These are phyloP conservation scores for Polypterus bichir DNA, from an alignment of 2,113 vertebrate genomes.

Conservation along the genomic window DNA sequence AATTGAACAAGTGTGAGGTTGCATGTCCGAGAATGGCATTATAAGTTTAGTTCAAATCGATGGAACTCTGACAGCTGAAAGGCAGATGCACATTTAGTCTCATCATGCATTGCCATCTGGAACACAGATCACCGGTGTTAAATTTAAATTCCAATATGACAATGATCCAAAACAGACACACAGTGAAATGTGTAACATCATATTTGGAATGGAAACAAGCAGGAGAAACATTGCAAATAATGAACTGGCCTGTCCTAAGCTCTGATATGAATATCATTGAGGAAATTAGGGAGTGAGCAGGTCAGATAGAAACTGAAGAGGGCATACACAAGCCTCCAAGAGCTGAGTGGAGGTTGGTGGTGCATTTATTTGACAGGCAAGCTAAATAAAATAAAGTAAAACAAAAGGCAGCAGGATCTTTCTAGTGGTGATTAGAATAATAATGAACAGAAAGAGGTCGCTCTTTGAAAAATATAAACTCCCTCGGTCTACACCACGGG, in stretches of 20 bases:
- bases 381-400: too few species aligned
- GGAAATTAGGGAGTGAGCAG: conserved; percentile 54
- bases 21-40: conserved; percentile 55
- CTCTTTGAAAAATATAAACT: too few species aligned
- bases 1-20: conserved; percentile 51
- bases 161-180: conserved; percentile 49
- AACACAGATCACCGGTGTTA: conserved; percentile 57
- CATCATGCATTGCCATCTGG: conserved; percentile 68
- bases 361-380: conserved; percentile 36
- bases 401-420: too few species aligned
- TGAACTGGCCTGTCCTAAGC: conserved; percentile 54
- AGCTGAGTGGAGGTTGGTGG: conserved; percentile 35
- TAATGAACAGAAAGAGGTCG: too few species aligned
- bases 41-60: conserved; percentile 57
- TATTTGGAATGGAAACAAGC: conserved; percentile 39
- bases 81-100: conserved; percentile 48
- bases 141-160: conserved; percentile 50
- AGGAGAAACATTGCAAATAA: conserved; percentile 65
- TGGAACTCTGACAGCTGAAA: conserved; percentile 51
- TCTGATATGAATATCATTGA: conserved; percentile 60
- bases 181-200: conserved; percentile 40
- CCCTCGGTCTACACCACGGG: too few species aligned
- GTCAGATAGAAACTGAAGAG: conserved; percentile 26
- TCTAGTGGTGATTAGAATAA: too few species aligned
- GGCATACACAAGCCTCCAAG: conserved; percentile 35